phyloP scores from a whole-genome alignment of 2,888 invertebrate genomes.

The Phanerotoma sp. region DNA sequence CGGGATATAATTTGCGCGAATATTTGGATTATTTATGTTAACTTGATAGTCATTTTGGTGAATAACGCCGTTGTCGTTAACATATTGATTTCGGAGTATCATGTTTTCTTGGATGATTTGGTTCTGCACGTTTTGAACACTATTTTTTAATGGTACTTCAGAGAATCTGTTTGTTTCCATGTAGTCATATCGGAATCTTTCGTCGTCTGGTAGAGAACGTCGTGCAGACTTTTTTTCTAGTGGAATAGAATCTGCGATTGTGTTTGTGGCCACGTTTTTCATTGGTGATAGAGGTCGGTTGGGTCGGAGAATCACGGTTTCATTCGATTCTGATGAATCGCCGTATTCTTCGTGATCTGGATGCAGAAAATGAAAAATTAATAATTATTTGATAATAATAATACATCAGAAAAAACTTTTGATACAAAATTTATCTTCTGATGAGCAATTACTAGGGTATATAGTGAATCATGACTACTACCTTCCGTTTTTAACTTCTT shows the following conservation, averaged over 20 bases:
- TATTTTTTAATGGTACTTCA: constrained; percentile 51
- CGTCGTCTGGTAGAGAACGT: constrained; percentile 40
- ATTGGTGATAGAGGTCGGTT: constrained; percentile 52
- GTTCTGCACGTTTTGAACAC: constrained; percentile 55
- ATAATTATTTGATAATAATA: no score
- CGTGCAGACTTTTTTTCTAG: constrained; percentile 38
- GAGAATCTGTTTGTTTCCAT: constrained; percentile 40
- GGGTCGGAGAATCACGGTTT: constrained; percentile 52
- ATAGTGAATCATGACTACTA: no score
- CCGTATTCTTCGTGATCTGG: constrained; percentile 50
- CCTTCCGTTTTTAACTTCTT: no score
- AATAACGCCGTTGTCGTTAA: constrained; percentile 18
- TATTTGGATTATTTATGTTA: constrained; percentile 22
- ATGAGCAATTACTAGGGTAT: no score
- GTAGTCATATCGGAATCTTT: constrained; percentile 7
- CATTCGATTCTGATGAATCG: constrained; percentile 55
- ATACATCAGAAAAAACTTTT: no score
- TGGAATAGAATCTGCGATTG: constrained; percentile 40
- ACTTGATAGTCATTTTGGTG: constrained; percentile 26
- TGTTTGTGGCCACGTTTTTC: constrained; percentile 51
- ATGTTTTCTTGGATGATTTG: constrained; percentile 56
- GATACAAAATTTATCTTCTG: no score
- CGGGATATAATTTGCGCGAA: constrained; percentile 5
- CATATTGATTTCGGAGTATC: constrained; percentile 48
- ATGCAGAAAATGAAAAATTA: no score